A percentile compares a stretch with the other conserved stretches of the same genome.
Conservation (phyloP, 2,797 vertebrate species). For the Botia kubotai region DNA sequence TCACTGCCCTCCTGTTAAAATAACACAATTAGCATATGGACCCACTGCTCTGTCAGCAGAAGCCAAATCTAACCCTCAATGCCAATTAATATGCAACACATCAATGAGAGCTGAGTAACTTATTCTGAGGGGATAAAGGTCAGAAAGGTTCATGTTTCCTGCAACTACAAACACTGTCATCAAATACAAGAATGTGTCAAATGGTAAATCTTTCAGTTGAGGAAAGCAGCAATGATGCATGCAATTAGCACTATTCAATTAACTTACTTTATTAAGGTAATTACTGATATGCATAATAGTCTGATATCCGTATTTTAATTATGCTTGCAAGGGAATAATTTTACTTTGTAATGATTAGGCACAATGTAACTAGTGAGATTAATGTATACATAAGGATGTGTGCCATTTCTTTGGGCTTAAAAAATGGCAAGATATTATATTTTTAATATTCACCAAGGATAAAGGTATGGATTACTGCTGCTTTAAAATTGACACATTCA, state of each 20-base stretch:
- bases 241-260: slow-evolving; percentile 71
- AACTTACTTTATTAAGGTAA: slow-evolving; percentile 69
- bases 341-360: slow-evolving; percentile 73
- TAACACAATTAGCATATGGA: slow-evolving; percentile 59
- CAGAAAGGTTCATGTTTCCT: slow-evolving; percentile 3
- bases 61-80: slow-evolving; percentile 28
- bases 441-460: background rate
- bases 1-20: slow-evolving; percentile 46
- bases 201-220: slow-evolving; percentile 3
- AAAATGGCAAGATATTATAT: background rate
- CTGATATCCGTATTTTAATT: slow-evolving; percentile 72
- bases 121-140: slow-evolving; percentile 8
- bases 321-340: slow-evolving; percentile 68
- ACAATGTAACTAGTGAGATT: slow-evolving; percentile 70
- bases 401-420: slow-evolving; percentile 37
- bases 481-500: background rate
- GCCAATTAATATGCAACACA: slow-evolving; percentile 58
- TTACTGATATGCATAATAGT: slow-evolving; percentile 72
- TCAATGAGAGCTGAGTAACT: slow-evolving; percentile 41
- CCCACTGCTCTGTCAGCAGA: slow-evolving; percentile 51
- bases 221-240: slow-evolving; percentile 57
- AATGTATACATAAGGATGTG: slow-evolving; percentile 73
- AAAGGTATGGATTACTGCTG: background rate
- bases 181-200: background rate
- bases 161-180: background rate